Percentiles rank a stretch among this genome's conserved stretches.
Evolutionary conservation across 2,888 invertebrate genomes (phyloP).

Genomic region (Smittia sp.): DNA sequence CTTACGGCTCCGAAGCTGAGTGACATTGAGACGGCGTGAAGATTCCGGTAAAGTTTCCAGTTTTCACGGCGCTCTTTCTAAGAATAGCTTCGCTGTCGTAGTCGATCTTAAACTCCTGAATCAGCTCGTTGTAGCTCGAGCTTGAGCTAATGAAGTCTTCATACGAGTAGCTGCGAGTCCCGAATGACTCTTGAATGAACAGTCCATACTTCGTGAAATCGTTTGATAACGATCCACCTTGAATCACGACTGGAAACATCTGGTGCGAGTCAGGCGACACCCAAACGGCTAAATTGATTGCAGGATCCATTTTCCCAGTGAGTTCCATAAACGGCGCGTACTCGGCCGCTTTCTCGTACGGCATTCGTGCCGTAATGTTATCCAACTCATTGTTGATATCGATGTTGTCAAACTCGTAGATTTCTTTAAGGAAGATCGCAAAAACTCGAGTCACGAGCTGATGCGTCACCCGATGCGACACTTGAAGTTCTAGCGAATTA

Average conservation of each 20-base stretch:
- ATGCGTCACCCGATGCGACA: slow-evolving; percentile 58
- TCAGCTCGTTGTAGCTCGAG: neutral
- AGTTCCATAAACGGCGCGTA: neutral
- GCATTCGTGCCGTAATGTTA: slow-evolving; percentile 32
- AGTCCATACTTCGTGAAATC: slow-evolving; percentile 59
- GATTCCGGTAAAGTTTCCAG: neutral
- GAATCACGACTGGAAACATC: slow-evolving; percentile 48
- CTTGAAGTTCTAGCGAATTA: slow-evolving; percentile 54
- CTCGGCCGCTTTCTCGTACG: neutral
- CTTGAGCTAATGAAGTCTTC: slow-evolving; percentile 42
- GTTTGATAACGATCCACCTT: neutral
- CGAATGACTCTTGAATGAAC: slow-evolving; percentile 59
- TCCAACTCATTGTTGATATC: slow-evolving; percentile 25
- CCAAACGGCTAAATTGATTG: slow-evolving; percentile 72
- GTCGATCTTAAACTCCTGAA: neutral
- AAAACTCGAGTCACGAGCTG: slow-evolving; percentile 59
- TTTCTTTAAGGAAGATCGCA: slow-evolving; percentile 58
- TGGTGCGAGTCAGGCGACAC: slow-evolving; percentile 61
- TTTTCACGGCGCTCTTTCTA: neutral
- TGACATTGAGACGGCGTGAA: neutral
- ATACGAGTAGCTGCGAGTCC: slow-evolving; percentile 44
- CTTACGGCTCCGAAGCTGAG: neutral
- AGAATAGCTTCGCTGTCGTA: neutral
- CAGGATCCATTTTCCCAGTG: slow-evolving; percentile 51
- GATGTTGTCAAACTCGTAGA: slow-evolving; percentile 53